These are phyloP conservation scores for Scaptodrosophila latifasciaeformis DNA, from an alignment of 2,888 invertebrate species.

Conservation along the genomic window DNA sequence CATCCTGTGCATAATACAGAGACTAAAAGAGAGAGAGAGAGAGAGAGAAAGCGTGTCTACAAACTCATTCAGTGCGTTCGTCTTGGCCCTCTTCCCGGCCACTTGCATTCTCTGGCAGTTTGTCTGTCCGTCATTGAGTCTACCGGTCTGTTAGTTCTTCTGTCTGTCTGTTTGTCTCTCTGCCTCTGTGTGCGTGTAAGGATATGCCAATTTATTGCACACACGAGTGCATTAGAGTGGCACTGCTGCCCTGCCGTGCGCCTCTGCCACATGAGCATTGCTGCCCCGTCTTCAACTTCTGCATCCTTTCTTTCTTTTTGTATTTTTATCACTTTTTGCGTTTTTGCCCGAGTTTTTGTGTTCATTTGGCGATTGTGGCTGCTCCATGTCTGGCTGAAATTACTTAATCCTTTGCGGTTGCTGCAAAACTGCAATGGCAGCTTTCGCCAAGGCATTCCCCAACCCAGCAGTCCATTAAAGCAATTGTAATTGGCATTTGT, in stretches of 20 bases:
- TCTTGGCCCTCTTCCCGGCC: conserved; percentile 19
- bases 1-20: conserved; percentile 68
- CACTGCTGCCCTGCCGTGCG: conserved; percentile 17
- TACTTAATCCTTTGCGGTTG: conserved; percentile 67
- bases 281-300: conserved; percentile 1
- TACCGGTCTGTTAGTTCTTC: background rate
- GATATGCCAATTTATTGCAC: conserved; percentile 70
- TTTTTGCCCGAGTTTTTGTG: conserved; percentile 58
- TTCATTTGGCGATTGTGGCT: conserved; percentile 69
- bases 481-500: conserved; percentile 65
- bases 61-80: too few relatives aligned
- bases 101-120: conserved; percentile 60
- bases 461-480: conserved; percentile 45
- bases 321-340: background rate
- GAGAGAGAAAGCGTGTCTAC: too few relatives aligned
- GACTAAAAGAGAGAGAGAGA: too few relatives aligned
- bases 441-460: conserved; percentile 14
- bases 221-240: conserved; percentile 68
- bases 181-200: conserved; percentile 37
- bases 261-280: background rate
- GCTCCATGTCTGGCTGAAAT: conserved; percentile 70
- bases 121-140: conserved; percentile 14
- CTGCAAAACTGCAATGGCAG: conserved; percentile 40
- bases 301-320: conserved; percentile 1
- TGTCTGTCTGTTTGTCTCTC: conserved; percentile 2